Evolutionary conservation across 1,140 invertebrate genomes (phyloP).

Genomic region (Apis dorsata): DNA sequence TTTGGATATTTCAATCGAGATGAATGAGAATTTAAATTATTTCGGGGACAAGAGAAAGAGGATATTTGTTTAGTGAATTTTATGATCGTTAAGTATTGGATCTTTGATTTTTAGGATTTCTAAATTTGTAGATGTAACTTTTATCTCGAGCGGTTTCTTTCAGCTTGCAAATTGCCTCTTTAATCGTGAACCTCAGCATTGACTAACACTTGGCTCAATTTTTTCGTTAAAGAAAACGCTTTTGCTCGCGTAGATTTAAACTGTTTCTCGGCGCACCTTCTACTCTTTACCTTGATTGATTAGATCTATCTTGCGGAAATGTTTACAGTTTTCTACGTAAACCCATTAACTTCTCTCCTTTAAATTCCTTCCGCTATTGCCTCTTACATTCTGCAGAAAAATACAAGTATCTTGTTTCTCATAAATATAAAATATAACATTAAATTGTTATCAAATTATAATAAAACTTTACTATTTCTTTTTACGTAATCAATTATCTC

Average conservation of each 20-base stretch:
- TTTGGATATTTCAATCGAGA: no score
- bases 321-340: background rate
- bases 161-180: background rate
- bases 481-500: no score
- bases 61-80: no score
- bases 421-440: no score
- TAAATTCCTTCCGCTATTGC: no score
- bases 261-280: background rate
- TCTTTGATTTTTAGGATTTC: no score
- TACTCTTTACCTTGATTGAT: background rate
- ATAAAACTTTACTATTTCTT: no score
- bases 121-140: background rate
- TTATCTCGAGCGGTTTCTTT: background rate
- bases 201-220: slow-evolving; percentile 11
- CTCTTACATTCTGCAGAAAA: background rate
- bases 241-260: background rate
- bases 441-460: no score
- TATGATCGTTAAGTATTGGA: no score
- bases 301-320: background rate
- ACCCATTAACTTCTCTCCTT: background rate
- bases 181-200: no score
- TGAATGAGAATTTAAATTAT: background rate
- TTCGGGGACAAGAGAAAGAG: no score
- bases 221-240: background rate
- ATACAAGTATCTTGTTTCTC: background rate